Evolutionary conservation across 1,140 invertebrate genomes (phyloP).

Genomic region (Aphelinus certus): DNA sequence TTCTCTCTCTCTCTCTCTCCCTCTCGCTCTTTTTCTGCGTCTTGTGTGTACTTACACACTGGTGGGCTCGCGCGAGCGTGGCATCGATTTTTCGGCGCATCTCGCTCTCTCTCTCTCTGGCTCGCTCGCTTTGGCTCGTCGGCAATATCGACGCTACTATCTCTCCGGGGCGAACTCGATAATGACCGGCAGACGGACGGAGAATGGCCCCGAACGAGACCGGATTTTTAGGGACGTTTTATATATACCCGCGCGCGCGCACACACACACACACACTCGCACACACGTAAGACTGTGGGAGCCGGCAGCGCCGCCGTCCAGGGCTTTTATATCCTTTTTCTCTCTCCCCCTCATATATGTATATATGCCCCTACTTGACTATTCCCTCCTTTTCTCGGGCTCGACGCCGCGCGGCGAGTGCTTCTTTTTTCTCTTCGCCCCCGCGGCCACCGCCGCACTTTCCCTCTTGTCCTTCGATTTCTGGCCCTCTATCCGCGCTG

Average conservation of each 20-base stretch:
- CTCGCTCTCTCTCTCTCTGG: not conserved
- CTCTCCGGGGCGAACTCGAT: constrained; percentile 14
- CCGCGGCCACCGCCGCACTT: not conserved
- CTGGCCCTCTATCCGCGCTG: no score
- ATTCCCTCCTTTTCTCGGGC: no score
- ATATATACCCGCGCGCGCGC: not conserved
- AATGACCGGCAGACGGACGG: constrained; percentile 25
- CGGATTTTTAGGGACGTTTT: constrained; percentile 21
- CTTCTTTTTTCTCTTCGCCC: no score
- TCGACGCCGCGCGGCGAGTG: no score
- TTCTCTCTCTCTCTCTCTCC: not conserved
- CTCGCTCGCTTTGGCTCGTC: not conserved
- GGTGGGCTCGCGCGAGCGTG: not conserved
- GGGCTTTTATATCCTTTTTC: constrained; percentile 3
- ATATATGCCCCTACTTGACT: no score
- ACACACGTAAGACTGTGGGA: not conserved
- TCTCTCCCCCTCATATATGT: not conserved
- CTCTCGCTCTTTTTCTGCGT: not conserved
- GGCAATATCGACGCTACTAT: constrained; percentile 21
- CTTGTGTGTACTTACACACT: not conserved
- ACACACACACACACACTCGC: not conserved
- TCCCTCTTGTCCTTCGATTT: not conserved
- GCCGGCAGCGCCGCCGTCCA: not conserved
- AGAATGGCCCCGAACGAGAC: constrained; percentile 17
- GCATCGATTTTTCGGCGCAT: constrained; percentile 28